phyloP scores from a whole-genome alignment of 2,797 vertebrate genomes.

The Lerista edwardsae region DNA sequence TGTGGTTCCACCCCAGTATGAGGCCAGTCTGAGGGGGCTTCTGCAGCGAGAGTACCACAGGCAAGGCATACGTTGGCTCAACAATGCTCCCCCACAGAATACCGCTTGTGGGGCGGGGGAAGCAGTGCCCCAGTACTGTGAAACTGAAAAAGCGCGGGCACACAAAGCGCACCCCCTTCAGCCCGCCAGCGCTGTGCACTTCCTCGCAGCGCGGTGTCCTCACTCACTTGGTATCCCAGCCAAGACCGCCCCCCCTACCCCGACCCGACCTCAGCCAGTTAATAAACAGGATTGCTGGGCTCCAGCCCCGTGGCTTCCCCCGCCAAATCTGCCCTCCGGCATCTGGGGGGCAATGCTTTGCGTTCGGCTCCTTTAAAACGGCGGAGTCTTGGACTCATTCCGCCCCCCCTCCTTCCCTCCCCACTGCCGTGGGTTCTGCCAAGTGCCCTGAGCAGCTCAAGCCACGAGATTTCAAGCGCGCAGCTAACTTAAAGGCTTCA shows the following conservation, averaged over 20 bases:
- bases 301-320: background rate
- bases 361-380: conserved; percentile 27
- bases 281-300: background rate
- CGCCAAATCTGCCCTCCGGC: background rate
- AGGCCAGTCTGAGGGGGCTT: conserved; percentile 18
- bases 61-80: background rate
- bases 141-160: background rate
- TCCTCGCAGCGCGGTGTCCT: background rate
- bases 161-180: background rate
- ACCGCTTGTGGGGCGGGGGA: too few relatives aligned
- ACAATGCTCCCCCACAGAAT: background rate
- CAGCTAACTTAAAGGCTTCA: conserved; percentile 40
- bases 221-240: background rate
- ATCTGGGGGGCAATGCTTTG: background rate
- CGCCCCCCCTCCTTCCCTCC: background rate
- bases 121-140: too few relatives aligned
- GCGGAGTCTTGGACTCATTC: background rate
- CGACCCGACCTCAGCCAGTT: too few relatives aligned
- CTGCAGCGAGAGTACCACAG: background rate
- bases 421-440: conserved; percentile 19
- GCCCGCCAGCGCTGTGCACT: background rate
- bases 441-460: conserved; percentile 33
- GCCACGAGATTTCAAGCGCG: conserved; percentile 40
- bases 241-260: background rate
- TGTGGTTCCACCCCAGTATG: conserved; percentile 28